A percentile compares a stretch with the other conserved stretches of the same genome.
Conservation (phyloP, 1,140 invertebrate genomes). For the Drosophila truncata region DNA sequence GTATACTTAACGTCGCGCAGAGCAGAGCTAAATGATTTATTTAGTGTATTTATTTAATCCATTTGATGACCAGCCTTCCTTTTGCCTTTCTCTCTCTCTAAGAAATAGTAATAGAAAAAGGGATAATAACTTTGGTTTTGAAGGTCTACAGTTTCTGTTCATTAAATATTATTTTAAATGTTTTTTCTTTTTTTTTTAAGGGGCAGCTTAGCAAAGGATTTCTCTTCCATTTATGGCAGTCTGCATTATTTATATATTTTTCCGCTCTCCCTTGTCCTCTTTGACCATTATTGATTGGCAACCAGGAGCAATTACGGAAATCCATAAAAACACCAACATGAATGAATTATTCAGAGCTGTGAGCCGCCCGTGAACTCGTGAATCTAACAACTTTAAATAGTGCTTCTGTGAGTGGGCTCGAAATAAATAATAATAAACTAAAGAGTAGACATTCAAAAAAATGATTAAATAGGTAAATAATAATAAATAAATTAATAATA, state of each 20-base stretch:
- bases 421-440: not conserved
- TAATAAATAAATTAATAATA: not conserved
- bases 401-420: not conserved
- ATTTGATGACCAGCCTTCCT: conserved; percentile 40
- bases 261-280: not conserved
- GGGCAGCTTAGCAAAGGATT: not conserved
- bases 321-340: not conserved
- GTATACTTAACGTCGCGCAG: conserved; percentile 49
- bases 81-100: not conserved
- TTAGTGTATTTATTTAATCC: conserved; percentile 75
- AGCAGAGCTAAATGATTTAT: conserved; percentile 72
- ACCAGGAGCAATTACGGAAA: not conserved
- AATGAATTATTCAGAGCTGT: not conserved
- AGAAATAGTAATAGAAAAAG: not conserved
- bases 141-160: not conserved
- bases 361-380: too few relatives aligned
- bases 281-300: conserved; percentile 5
- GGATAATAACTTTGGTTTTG: not conserved
- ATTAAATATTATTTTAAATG: conserved; percentile 11
- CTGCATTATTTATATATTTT: not conserved
- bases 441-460: not conserved
- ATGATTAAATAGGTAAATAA: not conserved
- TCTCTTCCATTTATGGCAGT: not conserved
- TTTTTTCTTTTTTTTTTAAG: not conserved
- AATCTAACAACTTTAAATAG: not conserved